Percentiles rank a stretch among this genome's conserved stretches.
Evolutionary conservation across 2,888 invertebrate species (phyloP).

Genomic region (Sesia bembeciformis): DNA sequence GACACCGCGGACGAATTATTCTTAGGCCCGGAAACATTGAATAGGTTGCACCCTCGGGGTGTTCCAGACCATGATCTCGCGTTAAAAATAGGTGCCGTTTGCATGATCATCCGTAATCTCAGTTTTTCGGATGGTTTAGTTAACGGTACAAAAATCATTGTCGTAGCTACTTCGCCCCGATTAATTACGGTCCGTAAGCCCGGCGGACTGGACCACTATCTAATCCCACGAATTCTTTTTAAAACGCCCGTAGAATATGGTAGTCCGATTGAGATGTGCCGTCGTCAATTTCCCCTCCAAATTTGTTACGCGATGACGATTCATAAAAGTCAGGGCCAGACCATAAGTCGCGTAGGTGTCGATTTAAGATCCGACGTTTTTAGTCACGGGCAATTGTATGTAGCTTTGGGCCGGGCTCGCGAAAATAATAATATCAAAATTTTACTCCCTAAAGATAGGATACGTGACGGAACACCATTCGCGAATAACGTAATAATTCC

Average conservation of each 20-base stretch:
- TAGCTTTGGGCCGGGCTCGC: slow-evolving; percentile 2
- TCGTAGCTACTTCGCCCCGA: slow-evolving; percentile 3
- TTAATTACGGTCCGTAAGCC: slow-evolving; percentile 6
- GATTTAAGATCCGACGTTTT: slow-evolving; percentile 7
- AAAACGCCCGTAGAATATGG: neutral
- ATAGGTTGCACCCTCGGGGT: neutral
- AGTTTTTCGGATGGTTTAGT: slow-evolving; percentile 7
- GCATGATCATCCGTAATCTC: slow-evolving; percentile 7
- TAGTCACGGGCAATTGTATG: slow-evolving; percentile 6
- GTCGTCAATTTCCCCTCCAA: slow-evolving; percentile 8
- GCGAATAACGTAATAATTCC: neutral
- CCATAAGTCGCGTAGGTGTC: slow-evolving; percentile 6
- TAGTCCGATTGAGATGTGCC: slow-evolving; percentile 2
- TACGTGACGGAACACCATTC: neutral
- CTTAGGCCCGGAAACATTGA: neutral
- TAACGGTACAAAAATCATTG: slow-evolving; percentile 8
- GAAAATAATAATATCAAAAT: neutral
- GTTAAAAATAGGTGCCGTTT: slow-evolving; percentile 4
- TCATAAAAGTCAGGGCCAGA: slow-evolving; percentile 9
- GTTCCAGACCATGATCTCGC: slow-evolving; percentile 1
- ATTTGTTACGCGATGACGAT: slow-evolving; percentile 8
- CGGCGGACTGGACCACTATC: slow-evolving; percentile 1
- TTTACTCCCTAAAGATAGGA: neutral
- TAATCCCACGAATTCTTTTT: slow-evolving; percentile 6
- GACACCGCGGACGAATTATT: neutral